These are phyloP conservation scores for Agonum fuliginosum DNA, from an alignment of 2,888 invertebrate species.

Conservation along the genomic window DNA sequence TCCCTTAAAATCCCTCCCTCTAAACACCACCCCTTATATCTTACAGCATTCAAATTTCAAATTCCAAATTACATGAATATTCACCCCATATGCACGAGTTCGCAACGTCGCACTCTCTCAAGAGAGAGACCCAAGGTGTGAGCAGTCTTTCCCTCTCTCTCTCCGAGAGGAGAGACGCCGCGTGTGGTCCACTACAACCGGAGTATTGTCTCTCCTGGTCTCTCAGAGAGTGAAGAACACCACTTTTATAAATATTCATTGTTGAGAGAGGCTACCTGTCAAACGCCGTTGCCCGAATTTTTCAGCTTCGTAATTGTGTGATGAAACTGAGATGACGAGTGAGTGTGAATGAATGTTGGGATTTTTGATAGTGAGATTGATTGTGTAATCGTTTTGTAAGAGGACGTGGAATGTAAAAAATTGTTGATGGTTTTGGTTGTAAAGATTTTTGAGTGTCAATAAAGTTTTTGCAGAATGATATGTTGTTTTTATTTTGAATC, in stretches of 20 bases:
- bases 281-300: slow-evolving; percentile 34
- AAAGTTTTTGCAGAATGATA: no score
- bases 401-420: no score
- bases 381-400: no score
- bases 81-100: neutral
- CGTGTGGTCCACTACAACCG: slow-evolving; percentile 42
- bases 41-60: neutral
- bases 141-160: neutral
- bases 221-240: slow-evolving; percentile 21
- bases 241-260: slow-evolving; percentile 48
- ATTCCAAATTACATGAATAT: neutral
- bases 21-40: no score
- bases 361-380: no score
- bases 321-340: slow-evolving; percentile 7
- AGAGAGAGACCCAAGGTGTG: neutral
- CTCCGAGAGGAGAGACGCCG: neutral
- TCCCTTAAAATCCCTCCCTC: no score
- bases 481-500: no score
- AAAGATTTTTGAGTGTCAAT: no score
- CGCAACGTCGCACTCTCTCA: neutral
- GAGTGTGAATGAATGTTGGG: no score
- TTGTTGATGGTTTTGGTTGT: no score
- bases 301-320: slow-evolving; percentile 36
- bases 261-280: slow-evolving; percentile 34
- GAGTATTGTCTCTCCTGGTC: slow-evolving; percentile 17